These are phyloP conservation scores for Gandaritis pyraliata DNA, from an alignment of 2,888 invertebrate genomes.

Conservation along the genomic window DNA sequence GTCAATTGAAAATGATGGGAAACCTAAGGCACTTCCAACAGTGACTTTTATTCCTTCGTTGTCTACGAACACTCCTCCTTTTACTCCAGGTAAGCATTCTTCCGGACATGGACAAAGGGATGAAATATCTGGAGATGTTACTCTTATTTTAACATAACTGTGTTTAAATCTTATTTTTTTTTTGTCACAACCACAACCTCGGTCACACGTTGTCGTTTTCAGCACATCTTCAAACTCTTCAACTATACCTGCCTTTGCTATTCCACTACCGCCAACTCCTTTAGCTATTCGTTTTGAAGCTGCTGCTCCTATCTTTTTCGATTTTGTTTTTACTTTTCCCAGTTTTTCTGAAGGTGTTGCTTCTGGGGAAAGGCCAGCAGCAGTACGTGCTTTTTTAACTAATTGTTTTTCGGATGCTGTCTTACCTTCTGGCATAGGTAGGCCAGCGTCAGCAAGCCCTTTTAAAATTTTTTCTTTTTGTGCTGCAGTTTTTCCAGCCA, in stretches of 20 bases:
- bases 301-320: constrained; percentile 47
- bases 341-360: constrained; percentile 54
- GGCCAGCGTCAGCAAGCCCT: constrained; percentile 53
- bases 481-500: constrained; percentile 51
- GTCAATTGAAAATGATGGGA: constrained; percentile 48
- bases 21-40: constrained; percentile 59
- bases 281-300: constrained; percentile 16
- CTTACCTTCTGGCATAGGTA: constrained; percentile 58
- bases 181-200: constrained; percentile 67
- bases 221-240: constrained; percentile 61
- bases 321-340: constrained; percentile 51
- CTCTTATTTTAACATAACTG: constrained; percentile 69
- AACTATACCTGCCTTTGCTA: constrained; percentile 45
- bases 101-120: constrained; percentile 64
- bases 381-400: constrained; percentile 50
- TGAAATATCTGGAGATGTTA: constrained; percentile 69
- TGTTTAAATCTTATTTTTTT: constrained; percentile 73
- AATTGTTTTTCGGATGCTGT: constrained; percentile 57
- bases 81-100: constrained; percentile 65
- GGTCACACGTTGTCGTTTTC: constrained; percentile 66
- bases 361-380: constrained; percentile 53
- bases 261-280: constrained; percentile 29
- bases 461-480: constrained; percentile 57
- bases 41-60: constrained; percentile 70
- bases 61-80: constrained; percentile 62